phyloP scores from a whole-genome alignment of 2,888 invertebrate species.

The Sphaerolaimus hirsutus region DNA sequence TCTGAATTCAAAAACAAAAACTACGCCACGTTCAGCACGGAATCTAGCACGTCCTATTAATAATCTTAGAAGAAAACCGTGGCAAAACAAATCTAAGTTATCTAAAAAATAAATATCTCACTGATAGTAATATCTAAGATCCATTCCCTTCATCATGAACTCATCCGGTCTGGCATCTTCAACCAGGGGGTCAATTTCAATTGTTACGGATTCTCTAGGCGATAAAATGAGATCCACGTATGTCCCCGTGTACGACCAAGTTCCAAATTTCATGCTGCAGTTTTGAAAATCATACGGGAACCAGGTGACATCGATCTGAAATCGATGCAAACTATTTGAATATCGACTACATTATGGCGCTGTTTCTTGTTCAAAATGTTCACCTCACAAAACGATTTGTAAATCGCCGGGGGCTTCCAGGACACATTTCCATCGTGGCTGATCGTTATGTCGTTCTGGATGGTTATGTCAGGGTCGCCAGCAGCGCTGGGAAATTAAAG shows the following conservation, averaged over 20 bases:
- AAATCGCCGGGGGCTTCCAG: conserved; percentile 25
- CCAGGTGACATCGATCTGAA: conserved; percentile 23
- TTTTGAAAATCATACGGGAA: conserved; percentile 22
- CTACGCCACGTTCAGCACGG: too few species aligned
- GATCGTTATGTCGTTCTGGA: conserved; percentile 18
- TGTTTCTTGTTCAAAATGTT: too few species aligned
- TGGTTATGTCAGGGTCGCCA: conserved; percentile 24
- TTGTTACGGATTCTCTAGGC: not conserved
- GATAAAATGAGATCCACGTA: conserved; percentile 14
- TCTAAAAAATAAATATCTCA: too few species aligned
- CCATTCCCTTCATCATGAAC: conserved; percentile 22
- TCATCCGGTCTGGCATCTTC: conserved; percentile 8
- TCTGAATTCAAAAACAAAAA: too few species aligned
- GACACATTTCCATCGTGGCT: conserved; percentile 20
- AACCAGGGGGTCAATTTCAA: not conserved
- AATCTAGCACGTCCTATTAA: too few species aligned
- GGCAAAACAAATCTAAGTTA: too few species aligned
- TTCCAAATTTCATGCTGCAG: conserved; percentile 24
- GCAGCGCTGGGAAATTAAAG: conserved; percentile 15
- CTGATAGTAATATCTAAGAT: conserved; percentile 22
- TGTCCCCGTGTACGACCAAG: conserved; percentile 23
- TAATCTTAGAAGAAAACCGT: too few species aligned
- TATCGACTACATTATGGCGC: not conserved
- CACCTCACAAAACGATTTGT: conserved; percentile 24
- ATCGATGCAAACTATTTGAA: not conserved